Conservation (phyloP, 2,888 invertebrate genomes). For the Rhopalosiphum nymphaeae region DNA sequence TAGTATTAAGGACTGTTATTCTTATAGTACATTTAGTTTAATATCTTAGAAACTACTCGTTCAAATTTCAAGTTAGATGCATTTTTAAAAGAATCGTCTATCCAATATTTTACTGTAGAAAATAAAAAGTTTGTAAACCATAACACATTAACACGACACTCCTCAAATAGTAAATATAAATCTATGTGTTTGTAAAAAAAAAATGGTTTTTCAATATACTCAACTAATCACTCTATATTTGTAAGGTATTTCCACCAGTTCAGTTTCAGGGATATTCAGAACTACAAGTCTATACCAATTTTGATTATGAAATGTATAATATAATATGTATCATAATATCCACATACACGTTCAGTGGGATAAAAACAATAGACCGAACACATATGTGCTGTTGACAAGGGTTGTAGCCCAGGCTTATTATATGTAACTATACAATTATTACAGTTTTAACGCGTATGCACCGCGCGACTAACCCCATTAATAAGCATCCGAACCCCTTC, state of each 20-base stretch:
- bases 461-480: constrained; percentile 10
- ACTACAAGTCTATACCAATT: not conserved
- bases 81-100: not conserved
- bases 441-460: constrained; percentile 10
- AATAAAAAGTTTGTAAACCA: not conserved
- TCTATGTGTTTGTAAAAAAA: not conserved
- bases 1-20: not conserved
- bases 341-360: not conserved
- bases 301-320: not conserved
- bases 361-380: not conserved
- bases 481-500: not conserved
- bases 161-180: not conserved
- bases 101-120: not conserved
- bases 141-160: not conserved
- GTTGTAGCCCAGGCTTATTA: constrained; percentile 27
- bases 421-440: constrained; percentile 41
- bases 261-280: not conserved
- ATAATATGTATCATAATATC: not conserved
- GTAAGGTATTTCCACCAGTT: not conserved
- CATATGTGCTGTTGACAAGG: constrained; percentile 23
- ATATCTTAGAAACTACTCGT: not conserved
- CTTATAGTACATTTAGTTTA: not conserved
- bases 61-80: not conserved
- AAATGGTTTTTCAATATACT: not conserved
- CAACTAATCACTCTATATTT: not conserved